Evolutionary conservation across 2,113 vertebrate genomes (phyloP).

Genomic region (Apodemus sylvaticus): DNA sequence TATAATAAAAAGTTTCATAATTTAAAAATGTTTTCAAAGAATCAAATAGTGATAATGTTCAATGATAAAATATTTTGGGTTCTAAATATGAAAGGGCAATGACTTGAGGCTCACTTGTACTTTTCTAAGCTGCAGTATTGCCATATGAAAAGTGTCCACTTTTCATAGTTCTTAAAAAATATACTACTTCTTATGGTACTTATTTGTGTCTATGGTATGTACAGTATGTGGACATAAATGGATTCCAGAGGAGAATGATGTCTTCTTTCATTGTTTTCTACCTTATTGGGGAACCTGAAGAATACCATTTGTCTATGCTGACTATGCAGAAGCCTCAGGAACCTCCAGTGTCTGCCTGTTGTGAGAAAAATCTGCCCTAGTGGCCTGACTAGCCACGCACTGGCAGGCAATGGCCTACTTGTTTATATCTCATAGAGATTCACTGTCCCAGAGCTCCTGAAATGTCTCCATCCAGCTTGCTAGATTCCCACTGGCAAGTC

Average conservation of each 20-base stretch:
- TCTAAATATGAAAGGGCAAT: not conserved
- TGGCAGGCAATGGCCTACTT: too few species aligned
- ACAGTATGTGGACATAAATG: not conserved
- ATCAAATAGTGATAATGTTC: not conserved
- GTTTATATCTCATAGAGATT: too few species aligned
- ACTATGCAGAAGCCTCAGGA: not conserved
- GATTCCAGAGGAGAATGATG: not conserved
- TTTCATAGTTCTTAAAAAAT: not conserved
- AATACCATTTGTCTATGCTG: not conserved
- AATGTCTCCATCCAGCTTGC: too few species aligned
- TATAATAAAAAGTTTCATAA: slow-evolving; percentile 45
- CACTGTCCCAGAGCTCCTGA: too few species aligned
- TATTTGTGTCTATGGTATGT: not conserved
- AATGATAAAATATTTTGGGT: slow-evolving; percentile 44
- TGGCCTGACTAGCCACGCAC: too few species aligned
- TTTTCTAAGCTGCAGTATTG: slow-evolving; percentile 31
- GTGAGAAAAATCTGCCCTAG: too few species aligned
- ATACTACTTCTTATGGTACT: not conserved
- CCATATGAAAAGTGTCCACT: not conserved
- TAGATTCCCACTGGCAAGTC: too few species aligned
- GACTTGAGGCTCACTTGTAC: slow-evolving; percentile 25
- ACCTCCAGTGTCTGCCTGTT: too few species aligned
- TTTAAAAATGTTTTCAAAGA: slow-evolving; percentile 25
- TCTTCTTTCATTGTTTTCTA: not conserved
- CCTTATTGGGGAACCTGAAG: not conserved